Base-by-base conservation (phyloP, 1,140 invertebrate genomes). In the Eurosta solidaginis region DNA sequence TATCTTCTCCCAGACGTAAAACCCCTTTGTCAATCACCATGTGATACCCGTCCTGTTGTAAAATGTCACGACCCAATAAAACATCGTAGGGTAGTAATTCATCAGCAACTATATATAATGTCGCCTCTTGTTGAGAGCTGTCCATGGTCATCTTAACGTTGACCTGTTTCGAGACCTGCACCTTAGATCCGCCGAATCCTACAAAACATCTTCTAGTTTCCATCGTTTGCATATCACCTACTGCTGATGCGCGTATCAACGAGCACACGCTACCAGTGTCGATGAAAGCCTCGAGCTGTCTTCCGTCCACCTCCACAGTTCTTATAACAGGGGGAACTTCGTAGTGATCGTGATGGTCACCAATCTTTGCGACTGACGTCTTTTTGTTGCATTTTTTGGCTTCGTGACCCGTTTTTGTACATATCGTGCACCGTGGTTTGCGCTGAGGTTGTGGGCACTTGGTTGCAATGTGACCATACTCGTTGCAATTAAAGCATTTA, bases 401-500 rank as follows among this genome's bases (percentile, higher is more conserved):
- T 47, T 63, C 20, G 20, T 63, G 54, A 63, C 54, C 54, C 54
- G 25, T 22, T 17, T 63, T 63, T 20, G 54, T 29, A 17, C 54
- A 63, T 36, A 29, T 22, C 4, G 12, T 63, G 54, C 54, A 63
- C 33, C 54, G 54, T 63, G 33, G 25, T 63, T 63, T 63, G 17
- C 33, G 7, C 20, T 63, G 54, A 27, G 54, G 25, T 36, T 29
- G 25, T 22, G 54, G 50, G 25, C 50, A 54, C 25, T 27, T 54
- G 25, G 25, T 63, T 22, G 54, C 10, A 47, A 10, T 47, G 14
- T 47, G 45, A 12, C 45, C 45, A 17, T 47, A 14, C 6, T 47
- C 45, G 45, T 63, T 63, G 54, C 54, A 63, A 20, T 63, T 63
- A 22, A 63, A 63, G 14, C 54, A 63, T 36, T 63, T 63, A 20